Base-by-base conservation (phyloP, 2,113 vertebrate species). In the Seriola aureovittata region DNA sequence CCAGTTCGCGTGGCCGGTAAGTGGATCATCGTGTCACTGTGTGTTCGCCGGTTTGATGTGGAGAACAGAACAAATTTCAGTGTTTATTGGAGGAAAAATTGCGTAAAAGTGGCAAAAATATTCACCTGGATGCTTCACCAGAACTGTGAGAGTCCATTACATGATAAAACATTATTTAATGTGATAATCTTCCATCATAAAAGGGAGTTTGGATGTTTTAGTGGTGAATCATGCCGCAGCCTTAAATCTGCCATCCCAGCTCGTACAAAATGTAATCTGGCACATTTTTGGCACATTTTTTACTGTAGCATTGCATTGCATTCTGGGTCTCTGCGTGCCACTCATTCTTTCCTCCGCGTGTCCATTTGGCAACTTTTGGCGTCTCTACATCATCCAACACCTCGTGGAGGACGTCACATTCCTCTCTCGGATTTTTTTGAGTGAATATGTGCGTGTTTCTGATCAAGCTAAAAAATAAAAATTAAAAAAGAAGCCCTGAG, bases 1-100 rank as follows among this genome's bases (percentile, higher is more conserved):
- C 89, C 95, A 97, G 90, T 99, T 97, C 71, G 96, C 97, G 0
- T 99, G 98, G 98, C 97, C 97, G 96, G 98, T 99, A 93, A 94
- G 97, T 96, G 55, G 59, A 70, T n/a, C 21, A 4, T 9, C 5
- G 3, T 16, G 14, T 11, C 55, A 1, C 9, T 17, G 4, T 58
- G 34, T 11, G 23, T 6, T 17, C 12, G 17, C 3, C 21, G 13
- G 25, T 32, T 77, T 5, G 4, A 34, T n/a, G 36, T 23, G n/a
- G 10, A 44, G n/a, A 19, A 29, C n/a, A 1, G 1, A 19, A 0
- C 5, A 36, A 14, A 9, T 63, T 14, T 12, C 0, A 9, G 7
- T 0, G 0, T 19, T 36, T 32, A 32, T 34, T 8, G 4, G n/a
- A 13, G 25, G 59, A 10, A 9, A 14, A 12, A 0, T 3, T 54